These are phyloP conservation scores for Xestoiulus laeticollis DNA, from an alignment of 2,888 invertebrate genomes.

Conservation along the genomic window DNA sequence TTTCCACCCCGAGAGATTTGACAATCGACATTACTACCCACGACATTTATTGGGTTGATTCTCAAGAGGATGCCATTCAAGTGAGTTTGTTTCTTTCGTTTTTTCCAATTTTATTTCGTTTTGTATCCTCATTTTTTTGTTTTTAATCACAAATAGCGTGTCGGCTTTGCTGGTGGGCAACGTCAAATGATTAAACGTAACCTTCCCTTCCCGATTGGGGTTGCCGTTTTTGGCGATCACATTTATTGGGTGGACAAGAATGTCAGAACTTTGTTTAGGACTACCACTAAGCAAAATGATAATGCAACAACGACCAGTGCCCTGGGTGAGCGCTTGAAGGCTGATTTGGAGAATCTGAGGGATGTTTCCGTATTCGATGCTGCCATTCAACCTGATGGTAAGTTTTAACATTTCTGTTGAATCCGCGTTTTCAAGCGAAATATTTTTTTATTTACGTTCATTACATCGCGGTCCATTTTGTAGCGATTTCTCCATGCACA, in stretches of 20 bases:
- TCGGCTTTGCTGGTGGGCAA: constrained; percentile 62
- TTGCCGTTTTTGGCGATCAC: constrained; percentile 82
- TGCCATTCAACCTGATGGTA: constrained; percentile 78
- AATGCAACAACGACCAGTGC: constrained; percentile 66
- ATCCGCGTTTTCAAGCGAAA: background rate
- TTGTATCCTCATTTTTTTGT: constrained; percentile 50
- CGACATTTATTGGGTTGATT: constrained; percentile 98
- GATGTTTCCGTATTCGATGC: constrained; percentile 92
- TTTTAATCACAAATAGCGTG: constrained; percentile 59
- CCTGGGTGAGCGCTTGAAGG: constrained; percentile 76
- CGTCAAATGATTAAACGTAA: constrained; percentile 82
- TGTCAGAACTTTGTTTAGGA: constrained; percentile 72
- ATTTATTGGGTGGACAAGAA: constrained; percentile 97
- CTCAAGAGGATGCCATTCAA: constrained; percentile 92
- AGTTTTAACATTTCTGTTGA: background rate
- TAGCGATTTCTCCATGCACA: constrained; percentile 52
- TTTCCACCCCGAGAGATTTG: constrained; percentile 87
- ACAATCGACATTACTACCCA: constrained; percentile 93
- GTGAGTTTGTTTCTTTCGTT: constrained; percentile 58
- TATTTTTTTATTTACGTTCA: background rate
- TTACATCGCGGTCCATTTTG: background rate
- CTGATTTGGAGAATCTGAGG: constrained; percentile 83
- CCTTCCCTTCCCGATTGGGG: constrained; percentile 92
- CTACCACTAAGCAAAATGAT: constrained; percentile 67
- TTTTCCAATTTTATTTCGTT: background rate